A percentile compares a stretch with the other conserved stretches of the same genome.
These are phyloP conservation scores for Forbesichthys papilliferus DNA, from an alignment of 2,113 vertebrate genomes.

Conservation along the genomic window DNA sequence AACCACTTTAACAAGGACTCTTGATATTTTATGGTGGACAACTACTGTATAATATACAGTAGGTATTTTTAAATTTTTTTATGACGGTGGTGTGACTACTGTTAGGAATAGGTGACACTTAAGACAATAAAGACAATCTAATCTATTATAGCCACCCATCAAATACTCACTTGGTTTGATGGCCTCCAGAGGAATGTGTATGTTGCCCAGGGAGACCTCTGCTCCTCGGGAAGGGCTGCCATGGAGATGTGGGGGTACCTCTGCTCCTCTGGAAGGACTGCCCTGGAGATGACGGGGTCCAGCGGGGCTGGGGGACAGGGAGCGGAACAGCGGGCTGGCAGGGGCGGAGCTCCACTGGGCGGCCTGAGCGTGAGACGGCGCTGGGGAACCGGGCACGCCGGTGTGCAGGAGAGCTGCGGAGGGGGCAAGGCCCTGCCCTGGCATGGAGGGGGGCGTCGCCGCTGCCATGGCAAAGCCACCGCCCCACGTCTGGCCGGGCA, in stretches of 20 bases:
- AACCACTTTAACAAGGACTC: too few species aligned
- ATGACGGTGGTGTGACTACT: too few species aligned
- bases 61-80: too few species aligned
- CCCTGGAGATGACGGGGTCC: conserved; percentile 63
- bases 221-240: conserved; percentile 82
- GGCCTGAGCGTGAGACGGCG: conserved; percentile 55
- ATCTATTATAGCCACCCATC: not conserved
- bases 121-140: too few species aligned
- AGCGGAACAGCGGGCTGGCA: conserved; percentile 85
- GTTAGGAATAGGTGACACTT: too few species aligned
- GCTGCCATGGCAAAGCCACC: conserved; percentile 55
- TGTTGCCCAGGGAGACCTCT: conserved; percentile 83
- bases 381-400: conserved; percentile 70
- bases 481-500: conserved; percentile 40
- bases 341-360: conserved; percentile 64
- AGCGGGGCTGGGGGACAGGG: conserved; percentile 76
- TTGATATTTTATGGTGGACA: too few species aligned
- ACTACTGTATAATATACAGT: too few species aligned
- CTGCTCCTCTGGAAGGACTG: conserved; percentile 81
- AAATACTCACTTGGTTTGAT: conserved; percentile 89
- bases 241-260: conserved; percentile 66
- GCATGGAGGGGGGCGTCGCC: conserved; percentile 19
- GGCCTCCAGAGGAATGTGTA: conserved; percentile 88
- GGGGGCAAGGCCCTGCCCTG: conserved; percentile 30
- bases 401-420: conserved; percentile 67